Base-by-base conservation (phyloP, 2,113 vertebrate genomes). In the sheep (Ovis aries) region DNA sequence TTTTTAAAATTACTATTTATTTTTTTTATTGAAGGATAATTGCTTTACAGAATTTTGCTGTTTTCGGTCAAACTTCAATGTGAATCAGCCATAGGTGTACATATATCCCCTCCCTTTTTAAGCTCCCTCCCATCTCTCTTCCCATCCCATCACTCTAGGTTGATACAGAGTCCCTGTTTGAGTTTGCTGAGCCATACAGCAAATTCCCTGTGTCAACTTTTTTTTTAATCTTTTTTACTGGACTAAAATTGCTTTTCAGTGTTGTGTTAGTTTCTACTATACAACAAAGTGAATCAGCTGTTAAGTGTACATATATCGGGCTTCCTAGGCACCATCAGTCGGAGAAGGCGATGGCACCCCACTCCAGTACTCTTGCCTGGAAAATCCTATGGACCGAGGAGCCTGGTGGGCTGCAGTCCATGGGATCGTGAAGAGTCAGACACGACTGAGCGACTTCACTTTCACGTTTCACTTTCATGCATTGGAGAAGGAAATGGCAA, bases 351-450 rank as follows among this genome's bases (percentile, higher is more conserved):
- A 57, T 57, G 57, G 57, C 25, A 59, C 57, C 57, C 10, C 57
- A 59, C 25, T 29, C 57, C 4, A 27, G 57, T 59, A 59, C 57
- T 27, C 25, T 59, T 13, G 11, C 57, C 25, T 59, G 27, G 57
- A 59, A 59, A 27, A 59, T 27, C 10, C 57, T 2, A 12, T 27
- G 25, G 57, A 59, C 0, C 0, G 10, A 59, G 0, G 25, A 59
- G 25, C 57, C 57, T 27, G 27, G 25, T 59, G 4, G 57, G 57
- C 25, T 27, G 57, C 57, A 59, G 57, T 59, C 57, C 25, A 59
- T 59, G 57, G 57, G 57, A 11, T 59, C 10, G 0, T 25, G 1
- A 59, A 59, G 57, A 59, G 25, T 12, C 2, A 0, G 10, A 12
- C 25, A 27, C 25, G 1, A 59, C 57, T 59, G 25, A 27, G 1